Evolutionary conservation across 1,140 invertebrate genomes (phyloP).

Genomic region (Heliconius nattereri): DNA sequence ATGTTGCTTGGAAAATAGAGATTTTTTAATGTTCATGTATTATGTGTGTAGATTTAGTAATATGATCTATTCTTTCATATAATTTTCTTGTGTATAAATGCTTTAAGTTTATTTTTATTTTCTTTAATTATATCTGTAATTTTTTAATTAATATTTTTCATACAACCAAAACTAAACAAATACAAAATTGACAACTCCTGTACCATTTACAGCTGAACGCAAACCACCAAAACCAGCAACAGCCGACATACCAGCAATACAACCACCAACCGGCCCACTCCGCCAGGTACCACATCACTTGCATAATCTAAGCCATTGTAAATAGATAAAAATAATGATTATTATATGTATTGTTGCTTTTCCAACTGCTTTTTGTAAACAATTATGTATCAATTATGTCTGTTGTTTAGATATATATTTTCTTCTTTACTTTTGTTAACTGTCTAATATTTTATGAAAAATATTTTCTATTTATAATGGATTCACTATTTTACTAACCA

Average conservation of each 20-base stretch:
- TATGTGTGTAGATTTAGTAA: too few species aligned
- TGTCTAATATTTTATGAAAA: not conserved
- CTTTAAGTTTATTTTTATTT: not conserved
- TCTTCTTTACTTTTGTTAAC: not conserved
- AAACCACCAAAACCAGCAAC: constrained; percentile 73
- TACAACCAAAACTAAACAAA: constrained; percentile 12
- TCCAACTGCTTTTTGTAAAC: not conserved
- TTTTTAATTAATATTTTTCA: constrained; percentile 2
- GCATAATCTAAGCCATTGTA: constrained; percentile 29
- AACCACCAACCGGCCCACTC: constrained; percentile 72
- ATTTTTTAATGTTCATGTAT: too few species aligned
- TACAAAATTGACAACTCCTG: constrained; percentile 30
- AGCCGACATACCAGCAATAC: constrained; percentile 67
- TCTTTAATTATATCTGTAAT: not conserved
- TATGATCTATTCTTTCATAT: too few species aligned
- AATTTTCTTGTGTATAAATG: too few species aligned
- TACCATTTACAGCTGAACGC: constrained; percentile 63
- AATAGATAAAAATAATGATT: constrained; percentile 14
- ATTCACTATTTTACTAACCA: constrained; percentile 10
- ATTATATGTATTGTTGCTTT: not conserved
- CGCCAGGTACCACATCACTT: constrained; percentile 52
- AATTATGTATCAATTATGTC: not conserved
- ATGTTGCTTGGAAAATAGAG: too few species aligned
- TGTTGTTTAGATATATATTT: not conserved
- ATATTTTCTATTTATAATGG: constrained; percentile 28